phyloP scores from a whole-genome alignment of 2,113 vertebrate species.

The Mormoops blainvillei region DNA sequence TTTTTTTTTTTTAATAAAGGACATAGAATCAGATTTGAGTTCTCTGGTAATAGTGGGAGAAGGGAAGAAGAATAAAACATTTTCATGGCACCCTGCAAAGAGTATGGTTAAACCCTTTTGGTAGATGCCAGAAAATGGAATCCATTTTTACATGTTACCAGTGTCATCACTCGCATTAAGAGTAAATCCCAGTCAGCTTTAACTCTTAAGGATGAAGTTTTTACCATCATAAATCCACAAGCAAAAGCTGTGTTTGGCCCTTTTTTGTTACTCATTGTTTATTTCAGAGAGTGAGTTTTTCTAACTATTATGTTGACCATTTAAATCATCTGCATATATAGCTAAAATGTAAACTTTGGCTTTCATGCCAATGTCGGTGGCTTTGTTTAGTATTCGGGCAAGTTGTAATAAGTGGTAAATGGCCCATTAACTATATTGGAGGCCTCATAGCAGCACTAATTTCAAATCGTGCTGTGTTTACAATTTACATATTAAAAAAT shows the following conservation, averaged over 20 bases:
- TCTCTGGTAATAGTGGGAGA: conserved; percentile 52
- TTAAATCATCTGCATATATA: conserved; percentile 15
- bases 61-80: conserved; percentile 51
- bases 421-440: conserved; percentile 54
- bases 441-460: conserved; percentile 54
- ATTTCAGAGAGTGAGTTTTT: background rate
- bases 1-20: background rate
- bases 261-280: background rate
- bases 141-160: background rate
- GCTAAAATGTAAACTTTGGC: background rate
- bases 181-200: background rate
- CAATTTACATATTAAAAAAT: conserved; percentile 63
- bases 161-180: background rate
- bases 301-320: background rate
- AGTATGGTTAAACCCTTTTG: background rate
- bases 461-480: conserved; percentile 67
- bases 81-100: background rate
- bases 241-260: background rate
- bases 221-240: background rate
- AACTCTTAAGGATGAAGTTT: background rate
- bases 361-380: conserved; percentile 23
- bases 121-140: conserved; percentile 18
- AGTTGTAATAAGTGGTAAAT: conserved; percentile 57
- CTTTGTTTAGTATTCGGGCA: conserved; percentile 40
- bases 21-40: background rate